Base-by-base conservation (phyloP, 1,140 invertebrate genomes). In the Bombus vancouverensis region DNA sequence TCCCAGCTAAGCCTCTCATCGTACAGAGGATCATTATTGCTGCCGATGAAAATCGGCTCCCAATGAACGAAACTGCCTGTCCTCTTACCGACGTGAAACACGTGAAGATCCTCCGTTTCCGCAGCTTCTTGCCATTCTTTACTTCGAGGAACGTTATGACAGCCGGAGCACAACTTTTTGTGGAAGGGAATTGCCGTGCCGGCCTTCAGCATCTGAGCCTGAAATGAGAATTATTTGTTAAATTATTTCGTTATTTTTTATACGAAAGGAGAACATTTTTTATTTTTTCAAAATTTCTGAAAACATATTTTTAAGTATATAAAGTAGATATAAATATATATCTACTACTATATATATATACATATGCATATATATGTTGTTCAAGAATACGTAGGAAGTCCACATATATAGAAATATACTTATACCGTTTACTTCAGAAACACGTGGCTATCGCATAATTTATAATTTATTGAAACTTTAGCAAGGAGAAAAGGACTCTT, bases 41-140 rank as follows among this genome's bases (percentile, higher is more conserved):
- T 98, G 39, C 98, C 98, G 85, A 98, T 98, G 89, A 97, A 98
- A 88, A 98, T 98, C 2, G 98, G 98, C 94, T 98, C 98, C 98
- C 98, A 99, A 92, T 98, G 97, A 37, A 98, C 96, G 92, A 97
- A 98, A 81, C 96, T 96, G 28, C 98, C 97, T 6, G 96, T 97
- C 39, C 98, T 95, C 91, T 98, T 98, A 10, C 98, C 98, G 5
- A 98, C 96, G 91, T 98, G 97, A 93, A 98, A 98, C 18, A 98
- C 96, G 88, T 97, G 96, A 82, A 99, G 95, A 87, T 96, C 96
- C 83, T 96, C 95, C 0, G 97, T 97, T 93, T 97, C 96, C 53
- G 96, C 95, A 0, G 97, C 96, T 37, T 96, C 96, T 93, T 97
- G 96, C 98, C 98, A 98, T 90, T 98, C 97, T 91, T 98, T 97